Conservation (phyloP, 2,113 vertebrate species). For the Eleginops maclovinus region DNA sequence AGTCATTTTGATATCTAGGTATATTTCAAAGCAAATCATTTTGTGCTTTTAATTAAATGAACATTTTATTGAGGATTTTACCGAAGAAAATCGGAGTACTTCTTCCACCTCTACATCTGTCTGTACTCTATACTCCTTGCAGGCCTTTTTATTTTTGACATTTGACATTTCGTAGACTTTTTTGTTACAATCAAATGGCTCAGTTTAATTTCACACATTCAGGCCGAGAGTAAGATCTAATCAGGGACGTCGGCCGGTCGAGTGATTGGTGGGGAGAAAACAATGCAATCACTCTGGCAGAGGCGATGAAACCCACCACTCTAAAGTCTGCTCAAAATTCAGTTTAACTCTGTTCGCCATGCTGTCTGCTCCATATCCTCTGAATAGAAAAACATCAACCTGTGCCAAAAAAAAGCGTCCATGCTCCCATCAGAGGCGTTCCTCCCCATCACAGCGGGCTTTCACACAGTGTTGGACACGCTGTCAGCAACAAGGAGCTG, state of each 20-base stretch:
- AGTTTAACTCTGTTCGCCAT: background rate
- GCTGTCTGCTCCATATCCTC: conserved; percentile 42
- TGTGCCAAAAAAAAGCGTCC: conserved; percentile 50
- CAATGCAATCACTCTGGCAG: conserved; percentile 32
- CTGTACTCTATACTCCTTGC: too few relatives aligned
- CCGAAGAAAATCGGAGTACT: too few relatives aligned
- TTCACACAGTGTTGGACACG: conserved; percentile 59
- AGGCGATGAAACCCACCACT: conserved; percentile 4
- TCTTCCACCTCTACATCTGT: too few relatives aligned
- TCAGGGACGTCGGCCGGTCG: conserved; percentile 43
- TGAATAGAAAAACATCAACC: conserved; percentile 32
- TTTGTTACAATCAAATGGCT: too few relatives aligned
- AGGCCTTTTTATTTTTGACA: background rate
- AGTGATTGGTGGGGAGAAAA: conserved; percentile 54
- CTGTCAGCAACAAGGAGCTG: conserved; percentile 58
- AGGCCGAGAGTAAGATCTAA: conserved; percentile 40
- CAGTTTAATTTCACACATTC: conserved; percentile 42
- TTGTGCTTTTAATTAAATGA: too few relatives aligned
- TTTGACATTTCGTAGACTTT: background rate
- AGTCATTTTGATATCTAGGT: too few relatives aligned
- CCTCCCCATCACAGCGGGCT: conserved; percentile 52
- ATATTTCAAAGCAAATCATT: too few relatives aligned
- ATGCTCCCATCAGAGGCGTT: conserved; percentile 57
- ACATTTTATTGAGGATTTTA: too few relatives aligned
- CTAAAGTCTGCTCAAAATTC: conserved; percentile 31